phyloP scores from a whole-genome alignment of 2,113 vertebrate genomes.

The Solea solea region DNA sequence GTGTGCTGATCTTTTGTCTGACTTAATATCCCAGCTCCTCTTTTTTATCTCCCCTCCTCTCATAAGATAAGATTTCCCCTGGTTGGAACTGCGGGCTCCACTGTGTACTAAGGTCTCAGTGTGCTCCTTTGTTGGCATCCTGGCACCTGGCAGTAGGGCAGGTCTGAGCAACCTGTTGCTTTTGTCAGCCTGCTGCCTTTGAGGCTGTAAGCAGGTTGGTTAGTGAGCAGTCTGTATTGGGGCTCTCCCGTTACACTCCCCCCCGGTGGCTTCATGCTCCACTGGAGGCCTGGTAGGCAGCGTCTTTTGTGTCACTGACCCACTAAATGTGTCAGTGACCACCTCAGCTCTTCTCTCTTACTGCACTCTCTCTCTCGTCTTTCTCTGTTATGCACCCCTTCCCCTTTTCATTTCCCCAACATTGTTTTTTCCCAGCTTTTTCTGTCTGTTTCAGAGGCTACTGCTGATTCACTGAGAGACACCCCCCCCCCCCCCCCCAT shows the following conservation, averaged over 20 bases:
- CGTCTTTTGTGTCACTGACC: conserved; percentile 82
- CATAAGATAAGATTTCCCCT: conserved; percentile 53
- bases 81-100: conserved; percentile 17
- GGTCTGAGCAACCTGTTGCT: conserved; percentile 65
- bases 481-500: neutral
- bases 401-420: neutral
- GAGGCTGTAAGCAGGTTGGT: conserved; percentile 54
- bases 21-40: neutral
- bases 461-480: conserved; percentile 7
- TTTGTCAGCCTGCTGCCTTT: conserved; percentile 64
- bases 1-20: neutral
- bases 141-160: conserved; percentile 68
- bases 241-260: conserved; percentile 77
- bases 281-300: conserved; percentile 80
- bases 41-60: conserved; percentile 7
- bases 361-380: conserved; percentile 34
- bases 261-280: conserved; percentile 78
- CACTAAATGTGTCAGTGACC: conserved; percentile 78
- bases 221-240: conserved; percentile 62
- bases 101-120: conserved; percentile 19
- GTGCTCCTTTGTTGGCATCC: conserved; percentile 59
- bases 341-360: conserved; percentile 54
- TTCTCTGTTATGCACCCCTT: conserved; percentile 26
- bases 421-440: neutral
- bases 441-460: conserved; percentile 1